Conservation (phyloP, 2,113 vertebrate genomes). For the Taxidea taxus region DNA sequence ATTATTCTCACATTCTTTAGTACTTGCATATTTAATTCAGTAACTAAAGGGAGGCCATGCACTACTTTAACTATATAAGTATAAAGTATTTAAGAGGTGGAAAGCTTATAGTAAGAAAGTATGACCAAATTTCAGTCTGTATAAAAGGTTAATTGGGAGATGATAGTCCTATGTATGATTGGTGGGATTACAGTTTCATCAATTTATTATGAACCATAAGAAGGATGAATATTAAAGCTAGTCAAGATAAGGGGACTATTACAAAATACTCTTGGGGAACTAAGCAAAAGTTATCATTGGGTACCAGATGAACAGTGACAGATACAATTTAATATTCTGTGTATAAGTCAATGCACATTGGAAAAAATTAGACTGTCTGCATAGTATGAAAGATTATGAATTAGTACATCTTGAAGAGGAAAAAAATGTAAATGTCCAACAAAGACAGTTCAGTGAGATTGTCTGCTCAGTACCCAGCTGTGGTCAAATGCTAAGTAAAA, state of each 20-base stretch:
- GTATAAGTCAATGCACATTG: neutral
- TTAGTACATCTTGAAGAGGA: neutral
- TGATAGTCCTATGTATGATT: neutral
- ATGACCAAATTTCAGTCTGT: neutral
- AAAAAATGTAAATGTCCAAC: neutral
- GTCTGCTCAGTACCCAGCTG: neutral
- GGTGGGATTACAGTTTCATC: neutral
- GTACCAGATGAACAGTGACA: conserved; percentile 53
- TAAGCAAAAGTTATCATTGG: conserved; percentile 46
- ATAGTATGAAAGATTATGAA: neutral
- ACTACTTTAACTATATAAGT: neutral
- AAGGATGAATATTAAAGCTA: conserved; percentile 37
- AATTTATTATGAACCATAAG: conserved; percentile 53
- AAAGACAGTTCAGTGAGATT: neutral
- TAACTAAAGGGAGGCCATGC: neutral
- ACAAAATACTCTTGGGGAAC: conserved; percentile 6
- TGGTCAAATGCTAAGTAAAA: conserved; percentile 25
- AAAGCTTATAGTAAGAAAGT: conserved; percentile 47
- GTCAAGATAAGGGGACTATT: neutral
- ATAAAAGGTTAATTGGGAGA: neutral
- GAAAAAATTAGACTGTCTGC: neutral
- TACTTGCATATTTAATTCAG: neutral
- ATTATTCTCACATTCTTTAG: neutral
- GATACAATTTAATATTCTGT: conserved; percentile 47
- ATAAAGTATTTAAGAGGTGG: conserved; percentile 13